Evolutionary conservation across 2,797 vertebrate species (phyloP), one percentile per base, ranked within the genome.

Genomic region (Salarias fasciatus): DNA sequence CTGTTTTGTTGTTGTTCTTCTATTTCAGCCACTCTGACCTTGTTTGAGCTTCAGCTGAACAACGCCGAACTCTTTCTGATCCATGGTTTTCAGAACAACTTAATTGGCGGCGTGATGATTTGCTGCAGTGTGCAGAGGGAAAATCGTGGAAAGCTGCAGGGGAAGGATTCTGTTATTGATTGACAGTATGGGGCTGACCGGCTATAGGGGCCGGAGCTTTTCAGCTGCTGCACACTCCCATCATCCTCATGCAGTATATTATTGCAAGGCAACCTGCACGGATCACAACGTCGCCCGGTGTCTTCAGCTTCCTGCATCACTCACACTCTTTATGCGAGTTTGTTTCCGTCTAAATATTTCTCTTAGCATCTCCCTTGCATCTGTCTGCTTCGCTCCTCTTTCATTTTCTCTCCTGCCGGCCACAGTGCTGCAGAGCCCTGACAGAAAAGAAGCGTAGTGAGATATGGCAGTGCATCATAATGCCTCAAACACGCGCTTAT

Each of bases 401-500:
- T 56, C 69, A 13, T 29, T 29, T 15, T 30, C 41, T 53, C 41
- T 60, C 41, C 63, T 61, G 58, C 72, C 49, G 58, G 60, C 68
- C 63, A 73, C 75, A 83, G 69, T 85, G 72, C 86, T 86, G 89
- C 88, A 86, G 87, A 82, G 87, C 84, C 82, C 72, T 77, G 70
- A 65, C 60, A 74, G 69, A 79, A 79, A 75, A 86, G 84, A 74
- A 83, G 83, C 88, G 72, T 88, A 89, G 85, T 85, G 88, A 87
- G 87, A 89, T 81, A 82, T 91, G 88, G 86, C 73, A 66, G 77
- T 84, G 88, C 86, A 89, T 92, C 76, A 78, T 83, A 89, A 91
- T 90, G 82, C 58, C 76, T 82, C 72, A 62, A 76, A 85, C 50
- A 53, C 79, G 57, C 73, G 62, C 69, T 83, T 75, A 83, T 86